phyloP scores from a whole-genome alignment of 2,888 invertebrate species.

The Lypha dubia region DNA sequence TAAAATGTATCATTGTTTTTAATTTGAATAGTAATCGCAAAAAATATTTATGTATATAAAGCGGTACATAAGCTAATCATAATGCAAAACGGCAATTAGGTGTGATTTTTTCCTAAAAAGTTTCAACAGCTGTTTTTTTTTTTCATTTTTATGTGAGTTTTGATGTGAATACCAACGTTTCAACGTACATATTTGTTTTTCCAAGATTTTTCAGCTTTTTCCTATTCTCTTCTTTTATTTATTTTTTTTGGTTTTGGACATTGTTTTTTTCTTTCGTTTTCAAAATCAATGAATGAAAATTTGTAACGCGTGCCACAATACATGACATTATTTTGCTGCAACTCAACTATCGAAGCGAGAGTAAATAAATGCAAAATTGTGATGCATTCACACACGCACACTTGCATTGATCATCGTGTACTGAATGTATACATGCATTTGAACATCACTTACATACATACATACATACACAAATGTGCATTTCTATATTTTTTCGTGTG shows the following conservation, averaged over 20 bases:
- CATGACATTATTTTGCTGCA: slow-evolving; percentile 64
- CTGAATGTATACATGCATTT: not conserved
- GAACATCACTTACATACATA: not conserved
- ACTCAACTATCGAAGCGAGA: slow-evolving; percentile 24
- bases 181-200: slow-evolving; percentile 17
- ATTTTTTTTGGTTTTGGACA: not conserved
- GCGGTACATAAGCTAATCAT: slow-evolving; percentile 1
- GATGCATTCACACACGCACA: not conserved
- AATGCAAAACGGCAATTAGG: slow-evolving; percentile 23
- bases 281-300: slow-evolving; percentile 66
- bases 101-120: slow-evolving; percentile 41
- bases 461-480: slow-evolving; percentile 10
- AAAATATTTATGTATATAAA: too few relatives aligned
- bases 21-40: too few relatives aligned
- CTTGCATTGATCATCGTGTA: slow-evolving; percentile 12
- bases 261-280: not conserved
- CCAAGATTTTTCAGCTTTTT: slow-evolving; percentile 40
- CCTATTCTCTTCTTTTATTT: slow-evolving; percentile 29
- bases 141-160: slow-evolving; percentile 17
- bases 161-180: not conserved
- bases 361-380: slow-evolving; percentile 45
- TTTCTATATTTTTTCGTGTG: not conserved
- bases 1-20: too few relatives aligned
- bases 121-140: slow-evolving; percentile 23
- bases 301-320: slow-evolving; percentile 70